Base-by-base conservation (phyloP, 2,888 invertebrate genomes). In the Cerceris ruficornis region DNA sequence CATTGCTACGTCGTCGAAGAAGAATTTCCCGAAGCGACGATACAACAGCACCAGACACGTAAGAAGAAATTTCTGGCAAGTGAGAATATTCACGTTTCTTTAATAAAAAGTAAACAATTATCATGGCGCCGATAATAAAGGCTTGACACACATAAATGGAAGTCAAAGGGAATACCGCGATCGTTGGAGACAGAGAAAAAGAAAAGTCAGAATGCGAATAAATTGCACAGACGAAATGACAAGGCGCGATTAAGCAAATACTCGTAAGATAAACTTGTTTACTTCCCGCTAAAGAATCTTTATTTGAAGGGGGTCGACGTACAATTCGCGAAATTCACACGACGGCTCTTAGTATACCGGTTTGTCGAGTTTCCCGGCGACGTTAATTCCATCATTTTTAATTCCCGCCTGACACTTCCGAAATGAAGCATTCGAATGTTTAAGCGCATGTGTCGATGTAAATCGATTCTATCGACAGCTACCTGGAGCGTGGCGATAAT, bases 311-410 rank as follows among this genome's bases (percentile, higher is more conserved):
- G 50, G 50, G 17, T 58, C 68, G 41, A 55, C 64, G 57, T 58
- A 66, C 41, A 15, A 55, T 28, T 46, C 50, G 49, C 52, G 70
- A 77, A 80, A 77, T 80, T 69, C 72, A 41, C 49, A 9, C 50
- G 14, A 65, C 57, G 28, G 70, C 39, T 59, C 57, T 11, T 60
- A 55, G 15, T 67, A 69, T 75, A 83, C 75, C 73, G 77, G 77
- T 84, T 82, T 77, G 54, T 76, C 80, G 68, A 69, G 75, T 82
- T 84, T 77, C 39, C 62, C 64, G 28, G 14, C 15, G 46, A 69
- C 54, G 64, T 80, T 81, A 66, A 76, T 76, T 75, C 64, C 74
- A 60, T 70, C 60, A 42, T 69, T 73, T 76, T 80, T 69, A 72
- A 80, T 83, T 60, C 49, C 41, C 66, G 41, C 17, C 69, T 60